phyloP scores from a whole-genome alignment of 30 jellyfish, hydroid and myxozoan species.

The Pseudorhiza aurosa region DNA sequence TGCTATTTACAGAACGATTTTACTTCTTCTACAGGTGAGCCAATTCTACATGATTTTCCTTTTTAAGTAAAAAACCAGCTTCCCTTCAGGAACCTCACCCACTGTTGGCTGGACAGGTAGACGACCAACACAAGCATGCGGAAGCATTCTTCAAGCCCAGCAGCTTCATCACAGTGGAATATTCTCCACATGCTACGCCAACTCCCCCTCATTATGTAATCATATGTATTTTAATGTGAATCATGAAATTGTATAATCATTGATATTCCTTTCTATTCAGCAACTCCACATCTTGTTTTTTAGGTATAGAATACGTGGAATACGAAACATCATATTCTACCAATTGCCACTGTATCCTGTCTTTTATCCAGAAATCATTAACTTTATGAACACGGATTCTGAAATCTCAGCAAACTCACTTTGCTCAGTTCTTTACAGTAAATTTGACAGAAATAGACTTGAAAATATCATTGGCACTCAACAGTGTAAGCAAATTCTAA shows the following conservation, averaged over 20 bases:
- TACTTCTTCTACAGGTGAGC: conserved; percentile 94
- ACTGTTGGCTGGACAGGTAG: no score
- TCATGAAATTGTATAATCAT: no score
- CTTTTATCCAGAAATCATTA: conserved; percentile 88
- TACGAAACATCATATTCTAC: conserved; percentile 84
- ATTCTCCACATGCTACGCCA: no score
- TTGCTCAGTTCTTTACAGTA: conserved; percentile 79
- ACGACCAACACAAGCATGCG: no score
- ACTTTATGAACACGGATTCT: conserved; percentile 66
- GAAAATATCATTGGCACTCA: conserved; percentile 83
- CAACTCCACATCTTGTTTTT: neutral
- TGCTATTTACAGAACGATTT: conserved; percentile 90
- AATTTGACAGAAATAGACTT: conserved; percentile 79
- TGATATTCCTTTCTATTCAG: neutral
- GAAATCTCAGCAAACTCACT: conserved; percentile 42
- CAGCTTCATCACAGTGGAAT: no score
- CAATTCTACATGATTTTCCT: no score
- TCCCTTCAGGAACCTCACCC: no score
- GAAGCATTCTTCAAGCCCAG: no score
- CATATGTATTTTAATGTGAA: no score
- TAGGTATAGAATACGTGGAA: conserved; percentile 89
- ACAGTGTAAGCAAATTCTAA: conserved; percentile 63
- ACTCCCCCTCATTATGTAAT: no score
- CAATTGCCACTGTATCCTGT: conserved; percentile 92
- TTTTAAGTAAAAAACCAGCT: no score